Conservation (phyloP, 37 sponge, comb jelly and placozoan species). For the Diacarnus erythraeanus region DNA sequence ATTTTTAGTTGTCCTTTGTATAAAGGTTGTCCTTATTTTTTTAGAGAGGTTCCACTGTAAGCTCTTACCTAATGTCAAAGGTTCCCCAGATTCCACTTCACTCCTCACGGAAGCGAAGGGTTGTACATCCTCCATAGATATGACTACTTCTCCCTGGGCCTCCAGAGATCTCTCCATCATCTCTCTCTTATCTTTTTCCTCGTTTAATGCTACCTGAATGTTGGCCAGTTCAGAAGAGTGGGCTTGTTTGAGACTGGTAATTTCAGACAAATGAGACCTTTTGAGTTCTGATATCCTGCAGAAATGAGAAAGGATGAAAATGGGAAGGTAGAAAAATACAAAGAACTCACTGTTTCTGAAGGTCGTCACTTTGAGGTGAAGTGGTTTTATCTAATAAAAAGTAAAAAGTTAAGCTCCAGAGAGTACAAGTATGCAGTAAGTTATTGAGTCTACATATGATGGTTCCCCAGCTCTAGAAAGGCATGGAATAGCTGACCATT, state of each 20-base stretch:
- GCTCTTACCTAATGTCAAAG: no score
- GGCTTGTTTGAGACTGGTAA: background rate
- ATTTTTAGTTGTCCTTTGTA: no score
- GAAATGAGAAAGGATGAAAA: no score
- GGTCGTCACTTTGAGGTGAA: conserved; percentile 1
- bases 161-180: conserved; percentile 21
- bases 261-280: conserved; percentile 6
- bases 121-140: conserved; percentile 29
- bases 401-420: background rate
- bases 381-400: background rate
- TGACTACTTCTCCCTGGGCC: conserved; percentile 38
- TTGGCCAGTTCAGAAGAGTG: background rate
- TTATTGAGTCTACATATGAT: no score
- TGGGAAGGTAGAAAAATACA: no score
- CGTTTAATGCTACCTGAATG: conserved; percentile 25
- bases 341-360: conserved; percentile 24
- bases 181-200: conserved; percentile 31
- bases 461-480: no score
- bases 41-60: no score
- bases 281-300: conserved; percentile 34
- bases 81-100: no score
- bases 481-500: no score
- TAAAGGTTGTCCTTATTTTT: no score
- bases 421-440: background rate
- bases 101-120: conserved; percentile 1